Evolutionary conservation across 1,140 invertebrate genomes (phyloP), one percentile per base, ranked within the genome.

Genomic region (Proales similis): DNA sequence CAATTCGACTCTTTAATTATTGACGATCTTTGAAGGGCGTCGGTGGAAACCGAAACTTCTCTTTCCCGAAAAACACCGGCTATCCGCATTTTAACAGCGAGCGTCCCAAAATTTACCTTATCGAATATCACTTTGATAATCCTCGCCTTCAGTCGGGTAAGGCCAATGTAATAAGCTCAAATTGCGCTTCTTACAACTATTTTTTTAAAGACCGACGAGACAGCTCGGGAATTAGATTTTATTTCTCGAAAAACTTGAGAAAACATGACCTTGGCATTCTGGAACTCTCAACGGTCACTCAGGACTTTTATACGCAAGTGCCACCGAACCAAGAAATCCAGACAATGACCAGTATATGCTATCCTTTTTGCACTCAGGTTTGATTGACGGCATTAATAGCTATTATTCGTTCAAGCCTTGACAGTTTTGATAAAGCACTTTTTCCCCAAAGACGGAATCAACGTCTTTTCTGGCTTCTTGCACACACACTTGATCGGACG

Each of bases 91-190:
- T 38, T 1, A 53, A 53, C 38, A 39, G 33, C 4, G 32, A 53
- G 7, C 19, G 29, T 5, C 33, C 38, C 5, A 53, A 33, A 3
- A 6, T 53, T 12, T 26, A 39, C 5, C 22, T 53, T 24, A 27
- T 53, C n/a, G 33, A 53, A n/a, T 53, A 24, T 11, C 49, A 53
- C 7, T 53, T 53, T 27, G 30, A 53, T 36, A 53, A 53, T 20
- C 6, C 49, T 6, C 38, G 30, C n/a, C 22, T 33, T 17, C 9
- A 26, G n/a, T 14, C 22, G 24, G 17, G 49, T 53, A 38, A 39
- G 26, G 9, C 5, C 32, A 14, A 2, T 9, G 19, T n/a, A 33
- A 24, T 32, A 27, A 48, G 36, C 14, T 29, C 36, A 17, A 9
- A 3, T n/a, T n/a, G n/a, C n/a, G n/a, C n/a, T n/a, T n/a, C n/a